These are phyloP conservation scores for Osmoderma eremita DNA, from an alignment of 2,888 invertebrate species.

Conservation along the genomic window DNA sequence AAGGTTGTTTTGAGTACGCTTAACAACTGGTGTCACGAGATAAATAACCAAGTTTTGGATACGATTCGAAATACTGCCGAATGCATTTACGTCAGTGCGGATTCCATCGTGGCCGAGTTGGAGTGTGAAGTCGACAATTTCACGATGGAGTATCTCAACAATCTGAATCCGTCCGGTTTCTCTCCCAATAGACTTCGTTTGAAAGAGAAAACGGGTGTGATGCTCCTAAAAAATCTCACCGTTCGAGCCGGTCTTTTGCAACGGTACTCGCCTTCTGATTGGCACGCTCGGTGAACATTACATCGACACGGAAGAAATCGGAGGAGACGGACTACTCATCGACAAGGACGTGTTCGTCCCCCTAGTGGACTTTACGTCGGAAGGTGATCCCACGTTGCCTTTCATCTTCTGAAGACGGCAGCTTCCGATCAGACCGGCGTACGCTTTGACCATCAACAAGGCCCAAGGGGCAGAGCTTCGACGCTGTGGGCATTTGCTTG, in stretches of 20 bases:
- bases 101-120: too few species aligned
- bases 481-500: conserved; percentile 17
- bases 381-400: conserved; percentile 39
- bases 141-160: conserved; percentile 39
- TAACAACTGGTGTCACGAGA: too few species aligned
- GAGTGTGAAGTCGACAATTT: too few species aligned
- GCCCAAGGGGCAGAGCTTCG: conserved; percentile 49
- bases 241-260: conserved; percentile 46
- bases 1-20: too few species aligned
- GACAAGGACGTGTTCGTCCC: conserved; percentile 32
- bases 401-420: conserved; percentile 49
- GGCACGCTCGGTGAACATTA: conserved; percentile 2
- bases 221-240: conserved; percentile 49
- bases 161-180: conserved; percentile 42
- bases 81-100: neutral
- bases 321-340: neutral
- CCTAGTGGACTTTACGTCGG: conserved; percentile 23
- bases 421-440: conserved; percentile 51
- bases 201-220: conserved; percentile 47
- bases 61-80: too few species aligned
- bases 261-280: conserved; percentile 43
- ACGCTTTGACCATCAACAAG: conserved; percentile 54
- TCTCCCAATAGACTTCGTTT: conserved; percentile 48
- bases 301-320: conserved; percentile 26
- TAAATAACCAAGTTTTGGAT: too few species aligned